These are phyloP conservation scores for Nerophis lumbriciformis DNA, from an alignment of 2,113 vertebrate genomes.

Conservation along the genomic window DNA sequence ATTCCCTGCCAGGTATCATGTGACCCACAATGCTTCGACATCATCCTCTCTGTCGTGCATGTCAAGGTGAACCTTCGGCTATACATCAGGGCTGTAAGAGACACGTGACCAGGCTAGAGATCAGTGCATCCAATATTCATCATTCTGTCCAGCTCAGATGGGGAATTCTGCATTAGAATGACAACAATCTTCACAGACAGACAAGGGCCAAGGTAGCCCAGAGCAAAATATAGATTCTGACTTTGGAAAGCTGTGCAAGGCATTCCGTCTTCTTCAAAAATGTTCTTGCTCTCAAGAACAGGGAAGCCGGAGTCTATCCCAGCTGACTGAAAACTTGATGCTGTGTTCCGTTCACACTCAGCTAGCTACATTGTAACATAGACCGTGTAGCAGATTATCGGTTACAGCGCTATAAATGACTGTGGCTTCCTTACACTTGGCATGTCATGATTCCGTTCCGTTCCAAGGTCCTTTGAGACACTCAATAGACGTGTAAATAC, in stretches of 20 bases:
- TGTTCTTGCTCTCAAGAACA: no score
- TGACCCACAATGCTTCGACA: constrained; percentile 42
- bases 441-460: neutral
- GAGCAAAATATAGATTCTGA: no score
- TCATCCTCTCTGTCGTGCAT: constrained; percentile 10
- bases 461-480: neutral
- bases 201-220: no score
- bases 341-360: neutral
- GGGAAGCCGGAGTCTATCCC: neutral
- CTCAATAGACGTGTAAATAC: neutral
- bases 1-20: constrained; percentile 45
- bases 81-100: neutral
- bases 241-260: no score
- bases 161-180: no score
- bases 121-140: neutral
- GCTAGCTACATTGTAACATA: neutral
- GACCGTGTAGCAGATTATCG: neutral
- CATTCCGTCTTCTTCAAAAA: no score
- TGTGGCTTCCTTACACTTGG: neutral
- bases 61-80: neutral
- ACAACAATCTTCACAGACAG: no score
- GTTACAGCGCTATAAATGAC: neutral
- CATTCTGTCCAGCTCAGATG: neutral
- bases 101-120: neutral
- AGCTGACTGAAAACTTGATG: neutral